Percentiles rank a stretch among this genome's conserved stretches.
These are phyloP conservation scores for Anser brachyrhynchus DNA, from an alignment of 2,113 vertebrate species.

Conservation along the genomic window DNA sequence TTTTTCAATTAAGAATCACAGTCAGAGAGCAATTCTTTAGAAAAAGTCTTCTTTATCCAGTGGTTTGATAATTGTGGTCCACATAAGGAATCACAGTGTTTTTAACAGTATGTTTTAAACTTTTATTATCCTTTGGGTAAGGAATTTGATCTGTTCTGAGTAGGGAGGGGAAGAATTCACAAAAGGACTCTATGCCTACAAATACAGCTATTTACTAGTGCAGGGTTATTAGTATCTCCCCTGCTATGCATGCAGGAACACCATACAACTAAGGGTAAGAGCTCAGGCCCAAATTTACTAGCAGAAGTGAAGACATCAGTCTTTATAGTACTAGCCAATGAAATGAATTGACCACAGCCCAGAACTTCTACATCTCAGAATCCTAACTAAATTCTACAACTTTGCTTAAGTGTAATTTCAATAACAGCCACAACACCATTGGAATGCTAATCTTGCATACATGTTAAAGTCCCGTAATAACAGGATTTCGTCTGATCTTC, in stretches of 20 bases:
- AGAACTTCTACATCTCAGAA: not conserved
- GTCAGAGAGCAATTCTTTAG: not conserved
- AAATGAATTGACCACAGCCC: not conserved
- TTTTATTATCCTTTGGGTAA: not conserved
- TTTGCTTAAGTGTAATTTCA: not conserved
- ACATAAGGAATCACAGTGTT: not conserved
- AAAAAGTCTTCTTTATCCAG: not conserved
- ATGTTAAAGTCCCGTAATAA: not conserved
- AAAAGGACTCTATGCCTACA: not conserved
- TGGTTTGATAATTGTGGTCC: not conserved
- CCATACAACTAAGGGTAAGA: not conserved
- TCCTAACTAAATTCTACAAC: not conserved
- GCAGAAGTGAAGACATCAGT: not conserved
- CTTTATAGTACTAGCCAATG: not conserved
- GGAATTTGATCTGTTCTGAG: not conserved
- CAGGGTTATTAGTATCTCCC: not conserved
- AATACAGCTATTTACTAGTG: not conserved
- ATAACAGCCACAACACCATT: not conserved
- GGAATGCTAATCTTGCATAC: not conserved
- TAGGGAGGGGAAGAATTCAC: not conserved
- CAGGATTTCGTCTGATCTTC: not conserved
- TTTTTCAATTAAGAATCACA: not conserved
- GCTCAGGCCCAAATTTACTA: not conserved
- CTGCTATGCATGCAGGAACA: not conserved
- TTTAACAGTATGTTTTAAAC: not conserved